Evolutionary conservation across 2,797 vertebrate genomes (phyloP).

Genomic region (Apogon hyalosoma): DNA sequence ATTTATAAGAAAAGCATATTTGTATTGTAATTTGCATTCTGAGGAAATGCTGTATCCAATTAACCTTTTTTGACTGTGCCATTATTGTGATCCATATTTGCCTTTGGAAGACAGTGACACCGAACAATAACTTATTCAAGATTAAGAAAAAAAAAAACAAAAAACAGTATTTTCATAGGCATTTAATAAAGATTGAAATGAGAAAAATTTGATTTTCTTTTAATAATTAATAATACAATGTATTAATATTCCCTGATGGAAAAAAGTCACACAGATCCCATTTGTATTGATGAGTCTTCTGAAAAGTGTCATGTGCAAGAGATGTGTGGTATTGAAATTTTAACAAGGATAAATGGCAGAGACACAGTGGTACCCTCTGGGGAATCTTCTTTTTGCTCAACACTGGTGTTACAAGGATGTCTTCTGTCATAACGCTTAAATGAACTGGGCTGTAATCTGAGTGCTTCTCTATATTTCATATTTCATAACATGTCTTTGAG

Average conservation of each 20-base stretch:
- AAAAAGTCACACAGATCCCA: constrained; percentile 54
- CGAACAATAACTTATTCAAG: constrained; percentile 27
- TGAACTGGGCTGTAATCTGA: constrained; percentile 60
- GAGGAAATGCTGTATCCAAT: constrained; percentile 52
- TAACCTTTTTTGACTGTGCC: constrained; percentile 58
- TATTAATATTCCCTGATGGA: constrained; percentile 43
- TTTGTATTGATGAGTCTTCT: constrained; percentile 67
- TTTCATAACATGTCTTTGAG: constrained; percentile 62
- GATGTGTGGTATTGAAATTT: constrained; percentile 71
- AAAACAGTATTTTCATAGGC: constrained; percentile 15
- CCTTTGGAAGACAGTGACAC: constrained; percentile 20
- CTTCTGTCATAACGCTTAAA: constrained; percentile 62
- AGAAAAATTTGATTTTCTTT: constrained; percentile 7
- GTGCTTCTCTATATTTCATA: constrained; percentile 67
- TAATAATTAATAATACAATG: constrained; percentile 52
- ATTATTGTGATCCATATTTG: constrained; percentile 23
- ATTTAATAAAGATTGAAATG: constrained; percentile 37
- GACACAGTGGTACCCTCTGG: constrained; percentile 48
- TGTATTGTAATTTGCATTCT: constrained; percentile 44
- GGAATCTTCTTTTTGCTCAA: constrained; percentile 48
- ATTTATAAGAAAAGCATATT: constrained; percentile 26
- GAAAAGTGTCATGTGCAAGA: constrained; percentile 62
- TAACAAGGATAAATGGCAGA: constrained; percentile 77
- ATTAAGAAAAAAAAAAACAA: too few relatives aligned
- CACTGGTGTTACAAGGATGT: constrained; percentile 57